Conservation (phyloP, 2,113 vertebrate species). For the Phylloscopus trochiloides region DNA sequence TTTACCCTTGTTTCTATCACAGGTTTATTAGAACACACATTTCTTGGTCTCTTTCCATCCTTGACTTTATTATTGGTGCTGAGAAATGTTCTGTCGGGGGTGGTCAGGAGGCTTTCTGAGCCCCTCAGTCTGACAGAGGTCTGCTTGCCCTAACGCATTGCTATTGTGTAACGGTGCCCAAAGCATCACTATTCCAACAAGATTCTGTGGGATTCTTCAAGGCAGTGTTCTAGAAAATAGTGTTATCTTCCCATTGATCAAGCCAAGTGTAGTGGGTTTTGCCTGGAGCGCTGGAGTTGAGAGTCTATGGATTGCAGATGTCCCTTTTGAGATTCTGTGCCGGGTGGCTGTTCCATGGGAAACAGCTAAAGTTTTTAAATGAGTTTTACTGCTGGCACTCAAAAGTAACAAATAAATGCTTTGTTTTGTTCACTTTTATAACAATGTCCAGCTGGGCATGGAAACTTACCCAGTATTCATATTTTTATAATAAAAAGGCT, state of each 20-base stretch:
- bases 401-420: not conserved
- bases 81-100: accelerated
- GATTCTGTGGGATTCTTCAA: not conserved
- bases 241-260: not conserved
- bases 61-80: not conserved
- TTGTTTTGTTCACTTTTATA: not conserved
- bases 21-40: not conserved
- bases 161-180: accelerated
- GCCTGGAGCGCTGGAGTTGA: not conserved
- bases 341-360: not conserved
- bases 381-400: not conserved
- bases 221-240: accelerated
- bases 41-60: not conserved
- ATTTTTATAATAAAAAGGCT: not conserved
- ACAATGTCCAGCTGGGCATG: not conserved
- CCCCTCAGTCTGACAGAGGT: not conserved
- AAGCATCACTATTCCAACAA: not conserved
- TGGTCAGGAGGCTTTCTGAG: not conserved
- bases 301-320: not conserved
- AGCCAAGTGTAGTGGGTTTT: not conserved
- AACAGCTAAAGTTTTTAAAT: not conserved
- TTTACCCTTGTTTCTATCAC: not conserved
- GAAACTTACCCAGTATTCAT: not conserved
- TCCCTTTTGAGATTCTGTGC: not conserved
- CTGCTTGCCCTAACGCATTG: not conserved